A percentile compares a stretch with the other conserved stretches of the same genome.
phyloP scores from a whole-genome alignment of 2,113 vertebrate genomes.

The Percopsis transmontana region DNA sequence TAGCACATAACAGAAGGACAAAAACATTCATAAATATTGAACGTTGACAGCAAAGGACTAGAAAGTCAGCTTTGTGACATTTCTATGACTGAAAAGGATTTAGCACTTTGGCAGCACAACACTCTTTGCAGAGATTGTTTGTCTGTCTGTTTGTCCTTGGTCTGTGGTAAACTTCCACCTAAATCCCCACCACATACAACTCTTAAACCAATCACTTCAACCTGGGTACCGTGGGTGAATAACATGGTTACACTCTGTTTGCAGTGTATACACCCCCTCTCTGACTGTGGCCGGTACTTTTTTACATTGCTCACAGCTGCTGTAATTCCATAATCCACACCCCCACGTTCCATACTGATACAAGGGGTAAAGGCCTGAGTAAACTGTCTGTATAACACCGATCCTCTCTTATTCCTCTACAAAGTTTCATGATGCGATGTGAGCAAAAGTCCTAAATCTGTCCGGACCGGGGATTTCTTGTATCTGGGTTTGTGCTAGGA shows the following conservation, averaged over 20 bases:
- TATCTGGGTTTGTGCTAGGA: constrained; percentile 1
- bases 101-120: too few relatives aligned
- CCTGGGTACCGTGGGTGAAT: background rate
- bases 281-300: constrained; percentile 38
- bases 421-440: constrained; percentile 40
- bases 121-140: background rate
- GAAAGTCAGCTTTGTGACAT: too few relatives aligned
- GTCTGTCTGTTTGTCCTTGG: background rate
- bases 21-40: too few relatives aligned
- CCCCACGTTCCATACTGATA: constrained; percentile 47
- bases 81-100: too few relatives aligned
- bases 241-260: background rate
- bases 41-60: too few relatives aligned
- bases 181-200: constrained; percentile 3
- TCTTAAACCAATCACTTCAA: constrained; percentile 3
- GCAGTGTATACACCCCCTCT: constrained; percentile 24
- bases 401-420: constrained; percentile 21
- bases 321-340: constrained; percentile 47
- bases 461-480: constrained; percentile 18
- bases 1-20: too few relatives aligned
- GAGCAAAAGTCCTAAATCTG: constrained; percentile 18
- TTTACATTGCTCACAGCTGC: constrained; percentile 61
- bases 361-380: constrained; percentile 27
- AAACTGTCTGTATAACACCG: constrained; percentile 23
- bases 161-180: too few relatives aligned